Evolutionary conservation across 2,113 vertebrate species (phyloP), one percentile per base, ranked within the genome.

Genomic region (Anolis carolinensis): DNA sequence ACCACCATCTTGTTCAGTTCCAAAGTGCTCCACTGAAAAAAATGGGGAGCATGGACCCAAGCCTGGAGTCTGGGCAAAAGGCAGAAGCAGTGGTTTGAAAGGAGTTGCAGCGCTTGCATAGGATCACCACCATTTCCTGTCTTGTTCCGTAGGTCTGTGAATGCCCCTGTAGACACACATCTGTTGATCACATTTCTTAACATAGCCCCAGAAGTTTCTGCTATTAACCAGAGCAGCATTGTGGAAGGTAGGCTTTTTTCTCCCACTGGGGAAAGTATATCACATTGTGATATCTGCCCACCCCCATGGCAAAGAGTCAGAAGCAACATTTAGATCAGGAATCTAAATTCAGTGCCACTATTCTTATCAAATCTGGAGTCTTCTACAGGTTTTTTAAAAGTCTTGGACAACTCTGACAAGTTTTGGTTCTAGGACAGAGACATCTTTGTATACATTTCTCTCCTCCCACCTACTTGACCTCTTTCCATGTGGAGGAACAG

Each of bases 401-500:
- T 68, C 13, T 30, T 59, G 20, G n/a, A 32, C 10, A 23, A 10
- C 10, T 77, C 23, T 30, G 3, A 44, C 5, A 1, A 18, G 50
- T 48, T 76, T 67, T 21, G 20, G 55, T 39, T 27, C 39, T 84
- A 36, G 16, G 59, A 76, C n/a, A n/a, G 55, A 65, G 27, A 44
- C 30, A 32, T 30, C 0, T 68, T 74, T 27, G 62, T 55, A 36
- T 68, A 59, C 30, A 27, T n/a, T 73, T 44, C 14, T 75, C n/a
- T 50, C 9, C 30, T 25, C 21, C 70, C 63, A 44, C n/a, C 39
- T 25, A 44, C 36, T 7, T 32, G 30, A 18, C 71, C 50, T 72
- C 50, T 25, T 84, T 84, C 73, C 67, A 10, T 85, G 27, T 73
- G 34, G 59, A 65, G 72, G 39, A 86, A 27, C 59, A 67, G 78